Conservation (phyloP, 2,888 invertebrate species). For the Zele albiditarsus region DNA sequence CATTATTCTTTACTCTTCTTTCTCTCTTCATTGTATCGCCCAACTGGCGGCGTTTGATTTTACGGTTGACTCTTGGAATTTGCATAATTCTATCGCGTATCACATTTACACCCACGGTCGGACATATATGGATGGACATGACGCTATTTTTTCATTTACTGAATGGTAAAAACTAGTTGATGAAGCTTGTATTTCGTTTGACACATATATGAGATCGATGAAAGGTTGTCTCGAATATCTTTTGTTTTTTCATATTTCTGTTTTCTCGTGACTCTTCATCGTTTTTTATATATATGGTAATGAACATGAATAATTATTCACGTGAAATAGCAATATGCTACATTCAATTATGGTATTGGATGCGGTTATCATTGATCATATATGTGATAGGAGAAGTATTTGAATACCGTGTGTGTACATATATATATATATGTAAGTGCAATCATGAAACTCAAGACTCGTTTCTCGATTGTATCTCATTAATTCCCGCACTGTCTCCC, state of each 20-base stretch:
- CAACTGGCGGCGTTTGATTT: slow-evolving; percentile 2
- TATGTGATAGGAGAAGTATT: not conserved
- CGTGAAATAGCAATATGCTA: slow-evolving; percentile 6
- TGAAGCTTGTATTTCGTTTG: not conserved
- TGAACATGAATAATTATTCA: slow-evolving; percentile 16
- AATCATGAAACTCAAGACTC: not conserved
- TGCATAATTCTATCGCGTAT: not conserved
- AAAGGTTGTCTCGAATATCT: not conserved
- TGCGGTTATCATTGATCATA: not conserved
- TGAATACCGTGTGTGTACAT: not conserved
- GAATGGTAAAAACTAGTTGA: not conserved
- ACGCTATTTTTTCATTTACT: not conserved
- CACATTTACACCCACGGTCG: not conserved
- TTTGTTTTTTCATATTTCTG: not conserved
- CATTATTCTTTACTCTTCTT: not conserved
- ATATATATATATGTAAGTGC: not conserved
- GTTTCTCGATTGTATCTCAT: not conserved
- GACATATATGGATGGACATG: not conserved
- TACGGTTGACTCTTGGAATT: slow-evolving; percentile 8
- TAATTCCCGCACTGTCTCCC: not conserved
- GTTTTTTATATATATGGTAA: not conserved
- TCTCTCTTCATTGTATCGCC: not conserved
- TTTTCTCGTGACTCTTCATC: not conserved
- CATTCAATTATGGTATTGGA: not conserved
- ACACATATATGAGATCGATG: not conserved